phyloP scores from a whole-genome alignment of 92 coral and sea anemone genomes.

The Pocillopora meandrina region DNA sequence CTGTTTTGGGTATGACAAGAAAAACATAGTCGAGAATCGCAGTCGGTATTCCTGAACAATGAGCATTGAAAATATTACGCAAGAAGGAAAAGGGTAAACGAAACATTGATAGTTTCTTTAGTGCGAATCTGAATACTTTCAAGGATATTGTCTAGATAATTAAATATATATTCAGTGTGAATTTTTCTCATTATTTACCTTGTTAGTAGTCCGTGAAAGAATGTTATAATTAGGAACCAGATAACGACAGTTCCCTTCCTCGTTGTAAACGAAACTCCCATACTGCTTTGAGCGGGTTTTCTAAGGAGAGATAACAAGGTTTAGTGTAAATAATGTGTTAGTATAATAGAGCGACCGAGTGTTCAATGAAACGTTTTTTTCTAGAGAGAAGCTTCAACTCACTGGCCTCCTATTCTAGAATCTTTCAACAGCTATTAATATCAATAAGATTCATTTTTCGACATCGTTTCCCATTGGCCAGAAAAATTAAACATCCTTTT shows the following conservation, averaged over 20 bases:
- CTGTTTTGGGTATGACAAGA: constrained; percentile 17
- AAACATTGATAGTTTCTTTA: neutral
- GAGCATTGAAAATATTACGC: neutral
- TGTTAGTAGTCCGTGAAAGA: constrained; percentile 35
- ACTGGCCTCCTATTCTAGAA: neutral
- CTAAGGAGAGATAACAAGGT: neutral
- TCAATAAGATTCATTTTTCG: constrained; percentile 19
- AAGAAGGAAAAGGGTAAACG: neutral
- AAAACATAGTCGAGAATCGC: constrained; percentile 1
- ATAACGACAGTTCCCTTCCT: constrained; percentile 14
- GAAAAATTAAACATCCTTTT: constrained; percentile 15
- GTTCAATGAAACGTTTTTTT: neutral
- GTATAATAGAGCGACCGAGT: neutral
- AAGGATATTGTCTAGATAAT: neutral
- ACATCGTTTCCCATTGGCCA: constrained; percentile 13
- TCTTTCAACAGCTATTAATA: constrained; percentile 13
- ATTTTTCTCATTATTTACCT: constrained; percentile 11
- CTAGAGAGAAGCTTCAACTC: neutral
- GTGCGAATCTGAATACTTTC: neutral
- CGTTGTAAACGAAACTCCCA: constrained; percentile 9
- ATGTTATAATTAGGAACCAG: constrained; percentile 17
- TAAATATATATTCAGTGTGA: neutral
- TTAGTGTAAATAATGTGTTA: neutral
- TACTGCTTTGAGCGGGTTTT: neutral
- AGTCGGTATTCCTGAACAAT: neutral